These are phyloP conservation scores for Amblyjoppa proteus DNA, from an alignment of 2,888 invertebrate species.

Conservation along the genomic window DNA sequence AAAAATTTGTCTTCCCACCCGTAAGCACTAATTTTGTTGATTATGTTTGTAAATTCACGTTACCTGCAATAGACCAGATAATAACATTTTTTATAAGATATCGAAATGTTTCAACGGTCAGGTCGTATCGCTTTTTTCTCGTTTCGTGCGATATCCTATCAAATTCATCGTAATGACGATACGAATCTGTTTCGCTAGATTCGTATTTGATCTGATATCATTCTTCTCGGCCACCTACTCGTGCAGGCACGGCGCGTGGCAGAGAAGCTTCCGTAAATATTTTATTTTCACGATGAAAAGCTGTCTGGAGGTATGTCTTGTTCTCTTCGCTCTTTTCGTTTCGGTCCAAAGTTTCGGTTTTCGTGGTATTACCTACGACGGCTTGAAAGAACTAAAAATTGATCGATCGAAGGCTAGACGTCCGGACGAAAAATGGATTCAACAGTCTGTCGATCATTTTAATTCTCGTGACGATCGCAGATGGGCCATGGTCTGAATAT, in stretches of 20 bases:
- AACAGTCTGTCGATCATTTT: conserved; percentile 87
- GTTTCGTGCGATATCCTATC: conserved; percentile 7
- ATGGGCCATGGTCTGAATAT: conserved; percentile 86
- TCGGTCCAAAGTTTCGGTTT: conserved; percentile 74
- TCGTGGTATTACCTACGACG: conserved; percentile 76
- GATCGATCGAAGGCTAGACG: background rate
- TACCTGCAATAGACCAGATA: background rate
- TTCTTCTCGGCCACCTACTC: background rate
- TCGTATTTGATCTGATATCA: background rate
- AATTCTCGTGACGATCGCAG: conserved; percentile 86
- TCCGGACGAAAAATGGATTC: conserved; percentile 85
- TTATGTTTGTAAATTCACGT: too few species aligned
- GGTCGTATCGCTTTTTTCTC: background rate
- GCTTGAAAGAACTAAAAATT: conserved; percentile 73
- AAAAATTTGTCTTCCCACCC: too few species aligned
- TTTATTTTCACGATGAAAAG: background rate
- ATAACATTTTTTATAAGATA: conserved; percentile 46
- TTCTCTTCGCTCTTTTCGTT: conserved; percentile 46
- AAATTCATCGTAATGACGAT: background rate
- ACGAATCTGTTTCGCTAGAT: background rate
- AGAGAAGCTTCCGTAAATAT: background rate
- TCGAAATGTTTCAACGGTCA: conserved; percentile 9
- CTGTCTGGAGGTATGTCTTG: conserved; percentile 23
- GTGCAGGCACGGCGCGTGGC: background rate
- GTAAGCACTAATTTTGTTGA: too few species aligned